Evolutionary conservation across 1,140 invertebrate genomes (phyloP).

Genomic region (Drosophila auraria): DNA sequence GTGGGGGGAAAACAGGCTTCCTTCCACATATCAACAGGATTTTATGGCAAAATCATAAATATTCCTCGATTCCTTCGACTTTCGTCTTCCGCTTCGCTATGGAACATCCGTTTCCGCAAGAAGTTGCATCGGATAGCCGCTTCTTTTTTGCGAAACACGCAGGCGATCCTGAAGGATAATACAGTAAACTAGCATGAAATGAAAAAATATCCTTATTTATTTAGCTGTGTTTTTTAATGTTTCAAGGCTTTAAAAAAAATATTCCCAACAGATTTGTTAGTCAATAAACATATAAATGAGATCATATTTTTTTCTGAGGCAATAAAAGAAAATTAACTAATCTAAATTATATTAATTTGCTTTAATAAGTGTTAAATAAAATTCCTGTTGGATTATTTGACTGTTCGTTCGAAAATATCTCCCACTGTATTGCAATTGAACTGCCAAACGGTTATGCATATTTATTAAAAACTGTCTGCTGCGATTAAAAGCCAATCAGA

Average conservation of each 20-base stretch:
- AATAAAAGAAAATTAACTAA: too few relatives aligned
- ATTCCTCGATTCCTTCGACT: slow-evolving; percentile 67
- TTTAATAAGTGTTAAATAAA: too few relatives aligned
- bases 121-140: slow-evolving; percentile 16
- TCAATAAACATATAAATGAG: too few relatives aligned
- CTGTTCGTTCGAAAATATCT: too few relatives aligned
- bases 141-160: not conserved
- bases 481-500: slow-evolving; percentile 82
- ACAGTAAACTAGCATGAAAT: slow-evolving; percentile 11
- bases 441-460: slow-evolving; percentile 72
- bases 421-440: slow-evolving; percentile 24
- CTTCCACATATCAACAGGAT: slow-evolving; percentile 69
- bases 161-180: not conserved
- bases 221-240: not conserved
- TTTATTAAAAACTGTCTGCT: slow-evolving; percentile 83
- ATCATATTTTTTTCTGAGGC: too few relatives aligned
- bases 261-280: too few relatives aligned
- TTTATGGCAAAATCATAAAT: slow-evolving; percentile 82
- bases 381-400: too few relatives aligned
- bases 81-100: slow-evolving; percentile 45
- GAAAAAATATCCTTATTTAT: not conserved
- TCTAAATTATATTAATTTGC: too few relatives aligned
- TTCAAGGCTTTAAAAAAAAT: too few relatives aligned
- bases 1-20: slow-evolving; percentile 19
- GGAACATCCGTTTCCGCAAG: slow-evolving; percentile 46